Conservation (phyloP, 2,888 invertebrate genomes). For the Nomada ruficornis region DNA sequence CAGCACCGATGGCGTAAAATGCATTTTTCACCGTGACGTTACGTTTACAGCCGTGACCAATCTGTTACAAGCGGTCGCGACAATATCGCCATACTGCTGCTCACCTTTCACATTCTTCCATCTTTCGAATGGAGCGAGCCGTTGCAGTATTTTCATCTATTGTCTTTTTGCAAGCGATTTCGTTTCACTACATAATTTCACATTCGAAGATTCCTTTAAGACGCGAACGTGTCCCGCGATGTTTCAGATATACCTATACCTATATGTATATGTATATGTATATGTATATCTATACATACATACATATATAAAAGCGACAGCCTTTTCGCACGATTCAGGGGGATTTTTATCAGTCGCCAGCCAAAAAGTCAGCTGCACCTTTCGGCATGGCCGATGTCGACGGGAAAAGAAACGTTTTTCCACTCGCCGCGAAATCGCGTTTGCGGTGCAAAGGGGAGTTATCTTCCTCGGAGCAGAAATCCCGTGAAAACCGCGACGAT, state of each 20-base stretch:
- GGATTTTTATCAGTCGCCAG: conserved; percentile 51
- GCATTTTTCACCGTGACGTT: conserved; percentile 18
- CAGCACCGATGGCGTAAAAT: conserved; percentile 1
- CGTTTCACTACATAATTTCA: conserved; percentile 16
- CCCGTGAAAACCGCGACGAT: conserved; percentile 58
- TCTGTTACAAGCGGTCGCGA: neutral
- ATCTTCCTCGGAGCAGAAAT: conserved; percentile 58
- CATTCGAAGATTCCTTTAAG: neutral
- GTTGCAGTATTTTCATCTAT: neutral
- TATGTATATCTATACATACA: no score
- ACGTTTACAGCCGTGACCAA: neutral
- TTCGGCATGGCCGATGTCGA: conserved; percentile 40
- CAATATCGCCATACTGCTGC: neutral
- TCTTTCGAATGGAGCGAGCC: neutral
- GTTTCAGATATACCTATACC: no score
- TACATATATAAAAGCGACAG: neutral
- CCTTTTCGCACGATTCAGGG: conserved; percentile 45
- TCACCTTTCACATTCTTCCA: neutral
- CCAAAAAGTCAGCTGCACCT: conserved; percentile 49
- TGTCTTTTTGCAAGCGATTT: conserved; percentile 13
- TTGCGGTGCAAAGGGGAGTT: conserved; percentile 58
- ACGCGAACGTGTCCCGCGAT: no score
- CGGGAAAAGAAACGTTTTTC: conserved; percentile 65
- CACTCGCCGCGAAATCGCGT: conserved; percentile 58
- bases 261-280: no score